phyloP scores from a whole-genome alignment of 2,113 vertebrate genomes.

The Falcunculus frontatus region DNA sequence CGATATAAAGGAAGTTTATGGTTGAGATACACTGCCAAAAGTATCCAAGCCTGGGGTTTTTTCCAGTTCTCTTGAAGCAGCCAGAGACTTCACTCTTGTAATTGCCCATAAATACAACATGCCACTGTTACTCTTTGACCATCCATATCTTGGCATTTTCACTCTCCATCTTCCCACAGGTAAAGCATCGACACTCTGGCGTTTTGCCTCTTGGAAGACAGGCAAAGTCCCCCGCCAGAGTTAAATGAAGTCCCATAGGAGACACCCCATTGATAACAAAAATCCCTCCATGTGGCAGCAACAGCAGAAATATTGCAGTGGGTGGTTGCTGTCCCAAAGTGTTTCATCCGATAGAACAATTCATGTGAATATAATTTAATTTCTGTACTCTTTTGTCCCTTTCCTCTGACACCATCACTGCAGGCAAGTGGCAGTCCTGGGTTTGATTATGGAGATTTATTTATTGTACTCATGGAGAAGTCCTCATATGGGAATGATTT shows the following conservation, averaged over 20 bases:
- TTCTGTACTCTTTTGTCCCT: neutral
- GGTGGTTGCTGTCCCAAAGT: neutral
- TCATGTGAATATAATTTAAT: neutral
- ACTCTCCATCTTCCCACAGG: neutral
- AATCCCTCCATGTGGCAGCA: neutral
- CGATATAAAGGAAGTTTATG: neutral
- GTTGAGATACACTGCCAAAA: neutral
- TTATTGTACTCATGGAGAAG: neutral
- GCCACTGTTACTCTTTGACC: neutral
- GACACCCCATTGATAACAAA: neutral
- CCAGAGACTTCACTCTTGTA: neutral
- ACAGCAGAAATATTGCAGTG: neutral
- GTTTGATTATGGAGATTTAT: conserved; percentile 17
- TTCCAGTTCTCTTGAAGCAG: neutral
- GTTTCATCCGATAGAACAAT: neutral
- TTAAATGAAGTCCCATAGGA: neutral
- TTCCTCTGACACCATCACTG: neutral
- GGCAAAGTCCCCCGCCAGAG: neutral
- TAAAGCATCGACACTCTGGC: neutral
- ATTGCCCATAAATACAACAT: neutral
- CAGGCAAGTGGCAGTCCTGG: neutral
- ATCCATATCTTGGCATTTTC: neutral
- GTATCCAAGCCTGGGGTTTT: neutral
- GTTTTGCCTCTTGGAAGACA: neutral
- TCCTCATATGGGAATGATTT: conserved; percentile 9